Conservation (phyloP, 1,140 invertebrate species). For the Brachionus asplanchnoidis region DNA sequence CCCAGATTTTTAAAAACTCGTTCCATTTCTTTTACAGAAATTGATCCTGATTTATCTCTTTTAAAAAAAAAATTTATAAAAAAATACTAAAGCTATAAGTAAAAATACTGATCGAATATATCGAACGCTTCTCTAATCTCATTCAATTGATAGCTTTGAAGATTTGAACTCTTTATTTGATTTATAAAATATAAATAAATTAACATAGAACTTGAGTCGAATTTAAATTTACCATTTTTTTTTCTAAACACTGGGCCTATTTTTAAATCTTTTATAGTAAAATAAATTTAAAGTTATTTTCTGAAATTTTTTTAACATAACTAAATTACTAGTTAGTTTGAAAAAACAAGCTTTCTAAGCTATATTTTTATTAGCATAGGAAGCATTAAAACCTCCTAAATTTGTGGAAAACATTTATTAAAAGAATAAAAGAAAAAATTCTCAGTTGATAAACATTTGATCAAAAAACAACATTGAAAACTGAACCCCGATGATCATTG, state of each 20-base stretch:
- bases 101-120: conserved; percentile 8
- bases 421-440: not conserved
- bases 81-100: not conserved
- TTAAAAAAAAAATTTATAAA: not conserved
- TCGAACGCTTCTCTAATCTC: conserved; percentile 16
- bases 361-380: not conserved
- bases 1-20: not conserved
- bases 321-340: conserved; percentile 6
- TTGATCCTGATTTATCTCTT: conserved; percentile 16
- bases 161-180: not conserved
- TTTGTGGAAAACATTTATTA: not conserved
- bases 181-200: not conserved
- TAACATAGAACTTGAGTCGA: too few relatives aligned
- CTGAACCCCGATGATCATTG: not conserved
- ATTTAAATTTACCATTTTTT: conserved; percentile 32
- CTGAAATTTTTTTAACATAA: not conserved
- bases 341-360: not conserved
- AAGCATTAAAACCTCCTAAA: not conserved
- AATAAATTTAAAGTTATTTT: not conserved
- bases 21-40: conserved; percentile 11
- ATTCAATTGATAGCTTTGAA: not conserved
- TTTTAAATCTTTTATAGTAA: not conserved
- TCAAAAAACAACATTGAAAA: not conserved
- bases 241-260: not conserved
- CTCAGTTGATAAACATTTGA: not conserved